These are phyloP conservation scores for Zonotrichia albicollis DNA, from an alignment of 2,797 vertebrate genomes.

Conservation along the genomic window DNA sequence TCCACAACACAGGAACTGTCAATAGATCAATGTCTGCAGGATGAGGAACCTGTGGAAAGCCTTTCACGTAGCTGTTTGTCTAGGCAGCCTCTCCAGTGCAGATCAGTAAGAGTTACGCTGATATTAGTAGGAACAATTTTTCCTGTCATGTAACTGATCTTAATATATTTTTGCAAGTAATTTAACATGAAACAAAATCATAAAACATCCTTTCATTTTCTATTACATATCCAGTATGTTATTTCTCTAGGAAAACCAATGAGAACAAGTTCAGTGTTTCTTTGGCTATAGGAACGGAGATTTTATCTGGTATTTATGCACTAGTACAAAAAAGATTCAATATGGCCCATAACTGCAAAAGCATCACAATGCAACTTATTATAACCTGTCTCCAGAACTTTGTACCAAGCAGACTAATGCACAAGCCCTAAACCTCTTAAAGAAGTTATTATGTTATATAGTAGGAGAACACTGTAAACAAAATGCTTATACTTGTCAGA, in stretches of 20 bases:
- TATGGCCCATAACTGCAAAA: neutral
- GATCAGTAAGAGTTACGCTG: neutral
- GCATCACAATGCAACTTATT: neutral
- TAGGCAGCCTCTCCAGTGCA: neutral
- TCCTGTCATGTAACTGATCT: neutral
- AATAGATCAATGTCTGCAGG: neutral
- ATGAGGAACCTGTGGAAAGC: neutral
- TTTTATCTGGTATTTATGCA: neutral
- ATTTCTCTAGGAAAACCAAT: neutral
- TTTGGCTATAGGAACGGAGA: neutral
- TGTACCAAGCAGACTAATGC: neutral
- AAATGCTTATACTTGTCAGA: neutral
- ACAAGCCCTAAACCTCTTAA: neutral
- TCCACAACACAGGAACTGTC: neutral
- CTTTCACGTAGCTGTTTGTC: neutral
- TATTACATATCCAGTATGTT: neutral
- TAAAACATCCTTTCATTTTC: neutral
- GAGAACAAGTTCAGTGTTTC: neutral
- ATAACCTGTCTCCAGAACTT: neutral
- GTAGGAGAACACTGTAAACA: neutral
- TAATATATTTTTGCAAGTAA: slow-evolving; percentile 1
- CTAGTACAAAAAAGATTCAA: neutral
- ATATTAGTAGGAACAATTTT: neutral
- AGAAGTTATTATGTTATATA: neutral
- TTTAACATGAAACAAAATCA: slow-evolving; percentile 2